A percentile compares a stretch with the other conserved stretches of the same genome.
Evolutionary conservation across 2,113 vertebrate genomes (phyloP).

Genomic region (Verasper variegatus): DNA sequence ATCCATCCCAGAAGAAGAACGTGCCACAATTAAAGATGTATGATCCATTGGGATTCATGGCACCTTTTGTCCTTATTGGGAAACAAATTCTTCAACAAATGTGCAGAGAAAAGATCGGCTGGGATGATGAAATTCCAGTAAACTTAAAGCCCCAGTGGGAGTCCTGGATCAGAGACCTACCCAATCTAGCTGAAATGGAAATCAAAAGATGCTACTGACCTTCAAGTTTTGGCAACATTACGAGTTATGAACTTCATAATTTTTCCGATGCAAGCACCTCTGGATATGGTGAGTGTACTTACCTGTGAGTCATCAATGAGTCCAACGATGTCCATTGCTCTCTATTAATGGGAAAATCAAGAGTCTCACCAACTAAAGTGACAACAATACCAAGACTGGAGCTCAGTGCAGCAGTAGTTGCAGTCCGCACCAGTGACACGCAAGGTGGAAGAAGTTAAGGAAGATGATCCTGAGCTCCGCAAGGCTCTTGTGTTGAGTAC

Average conservation of each 20-base stretch:
- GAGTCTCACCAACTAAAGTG: too few species aligned
- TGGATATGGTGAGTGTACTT: too few species aligned
- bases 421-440: too few species aligned
- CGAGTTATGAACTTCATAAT: too few species aligned
- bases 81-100: constrained; percentile 14
- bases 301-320: too few species aligned
- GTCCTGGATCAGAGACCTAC: constrained; percentile 20
- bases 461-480: not conserved
- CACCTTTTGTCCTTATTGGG: not conserved
- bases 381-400: too few species aligned
- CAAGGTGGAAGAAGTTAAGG: not conserved
- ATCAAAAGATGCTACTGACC: not conserved
- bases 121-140: constrained; percentile 12
- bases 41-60: not conserved
- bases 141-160: constrained; percentile 34
- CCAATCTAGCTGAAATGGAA: not conserved
- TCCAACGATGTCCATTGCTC: too few species aligned
- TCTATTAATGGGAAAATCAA: too few species aligned
- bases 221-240: not conserved
- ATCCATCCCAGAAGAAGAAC: too few species aligned
- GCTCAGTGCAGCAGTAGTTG: too few species aligned
- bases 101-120: constrained; percentile 8
- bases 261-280: too few species aligned
- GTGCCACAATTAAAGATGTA: too few species aligned
- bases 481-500: not conserved